A percentile compares a stretch with the other conserved stretches of the same genome.
These are phyloP conservation scores for Fragum whitleyi DNA, from an alignment of 2,888 invertebrate species.

Conservation along the genomic window DNA sequence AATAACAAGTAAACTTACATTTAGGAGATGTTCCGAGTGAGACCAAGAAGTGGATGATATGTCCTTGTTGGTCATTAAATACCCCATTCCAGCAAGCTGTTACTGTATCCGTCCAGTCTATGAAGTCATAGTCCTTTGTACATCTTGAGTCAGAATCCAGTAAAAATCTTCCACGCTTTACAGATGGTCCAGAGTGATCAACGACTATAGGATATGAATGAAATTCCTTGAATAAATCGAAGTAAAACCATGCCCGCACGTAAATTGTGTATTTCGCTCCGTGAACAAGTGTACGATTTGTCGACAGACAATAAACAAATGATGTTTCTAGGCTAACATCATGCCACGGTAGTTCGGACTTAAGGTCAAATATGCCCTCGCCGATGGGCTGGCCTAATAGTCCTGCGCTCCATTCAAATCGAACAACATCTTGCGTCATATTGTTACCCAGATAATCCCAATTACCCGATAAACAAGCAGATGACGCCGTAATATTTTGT, in stretches of 20 bases:
- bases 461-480: slow-evolving; percentile 39
- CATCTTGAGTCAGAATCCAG: slow-evolving; percentile 57
- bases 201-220: slow-evolving; percentile 52
- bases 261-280: slow-evolving; percentile 52
- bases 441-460: background rate
- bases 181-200: slow-evolving; percentile 63
- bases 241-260: slow-evolving; percentile 62
- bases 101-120: slow-evolving; percentile 51
- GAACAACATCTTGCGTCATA: background rate
- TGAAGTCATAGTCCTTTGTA: slow-evolving; percentile 58
- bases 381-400: slow-evolving; percentile 37
- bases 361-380: slow-evolving; percentile 53
- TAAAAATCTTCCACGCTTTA: slow-evolving; percentile 51
- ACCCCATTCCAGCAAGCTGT: slow-evolving; percentile 67
- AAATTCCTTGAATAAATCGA: slow-evolving; percentile 36
- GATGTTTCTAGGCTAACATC: slow-evolving; percentile 44
- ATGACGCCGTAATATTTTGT: slow-evolving; percentile 25
- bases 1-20: too few species aligned
- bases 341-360: slow-evolving; percentile 50
- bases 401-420: slow-evolving; percentile 67
- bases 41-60: slow-evolving; percentile 42
- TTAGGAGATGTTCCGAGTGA: slow-evolving; percentile 57
- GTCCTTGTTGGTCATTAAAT: slow-evolving; percentile 60
- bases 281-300: slow-evolving; percentile 32
- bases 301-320: slow-evolving; percentile 51